Percentiles rank a stretch among this genome's conserved stretches.
phyloP scores from a whole-genome alignment of 2,113 vertebrate species.

The Fregata magnificens region DNA sequence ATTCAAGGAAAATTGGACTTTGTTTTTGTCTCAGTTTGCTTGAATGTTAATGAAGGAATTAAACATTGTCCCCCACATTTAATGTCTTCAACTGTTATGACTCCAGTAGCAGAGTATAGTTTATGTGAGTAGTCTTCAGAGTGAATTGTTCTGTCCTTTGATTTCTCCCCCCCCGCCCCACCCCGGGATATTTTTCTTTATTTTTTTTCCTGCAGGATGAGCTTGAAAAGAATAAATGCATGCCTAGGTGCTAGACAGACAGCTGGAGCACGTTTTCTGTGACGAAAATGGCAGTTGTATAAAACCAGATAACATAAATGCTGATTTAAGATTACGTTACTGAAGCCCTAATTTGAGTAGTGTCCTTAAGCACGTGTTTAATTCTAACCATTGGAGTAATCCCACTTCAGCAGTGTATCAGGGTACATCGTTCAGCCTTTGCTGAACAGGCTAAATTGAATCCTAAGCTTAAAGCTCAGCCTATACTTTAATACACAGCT shows the following conservation, averaged over 20 bases:
- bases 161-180: rapidly evolving
- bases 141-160: neutral
- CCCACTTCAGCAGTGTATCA: neutral
- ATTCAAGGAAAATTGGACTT: neutral
- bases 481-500: neutral
- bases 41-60: neutral
- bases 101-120: neutral
- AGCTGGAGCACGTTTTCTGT: neutral
- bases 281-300: neutral
- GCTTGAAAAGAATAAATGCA: neutral
- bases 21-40: neutral
- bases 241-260: neutral
- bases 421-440: neutral
- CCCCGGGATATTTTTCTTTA: neutral
- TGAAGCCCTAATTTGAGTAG: neutral
- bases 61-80: neutral
- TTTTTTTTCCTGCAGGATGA: neutral
- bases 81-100: neutral
- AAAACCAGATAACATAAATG: neutral
- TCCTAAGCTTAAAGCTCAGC: neutral
- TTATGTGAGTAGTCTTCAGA: neutral
- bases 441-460: neutral
- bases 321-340: neutral
- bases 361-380: neutral
- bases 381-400: neutral